These are phyloP conservation scores for Siphlonurus alternatus DNA, from an alignment of 2,888 invertebrate species.

Conservation along the genomic window DNA sequence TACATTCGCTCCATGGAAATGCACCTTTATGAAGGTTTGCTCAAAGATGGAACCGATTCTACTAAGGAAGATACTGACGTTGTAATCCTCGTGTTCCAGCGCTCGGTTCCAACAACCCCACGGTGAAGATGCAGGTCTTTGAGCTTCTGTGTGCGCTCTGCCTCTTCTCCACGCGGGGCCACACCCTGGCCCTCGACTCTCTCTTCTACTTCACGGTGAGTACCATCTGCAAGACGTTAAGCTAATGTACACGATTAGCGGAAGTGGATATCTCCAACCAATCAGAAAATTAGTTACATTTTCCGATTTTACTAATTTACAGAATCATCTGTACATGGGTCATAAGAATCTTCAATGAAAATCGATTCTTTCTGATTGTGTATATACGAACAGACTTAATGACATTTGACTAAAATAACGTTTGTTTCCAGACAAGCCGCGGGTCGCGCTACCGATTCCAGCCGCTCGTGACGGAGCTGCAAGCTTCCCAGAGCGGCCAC, in stretches of 20 bases:
- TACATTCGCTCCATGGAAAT: too few relatives aligned
- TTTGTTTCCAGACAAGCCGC: constrained; percentile 15
- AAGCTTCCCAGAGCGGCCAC: constrained; percentile 22
- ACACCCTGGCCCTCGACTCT: constrained; percentile 24
- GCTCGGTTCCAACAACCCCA: constrained; percentile 24
- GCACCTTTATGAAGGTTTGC: too few relatives aligned
- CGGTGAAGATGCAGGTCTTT: constrained; percentile 29
- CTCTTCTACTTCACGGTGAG: constrained; percentile 26
- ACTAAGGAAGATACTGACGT: too few relatives aligned
- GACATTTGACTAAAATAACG: not conserved
- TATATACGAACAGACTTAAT: not conserved
- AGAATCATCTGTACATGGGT: constrained; percentile 1
- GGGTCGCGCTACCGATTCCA: constrained; percentile 25
- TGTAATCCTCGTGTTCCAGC: too few relatives aligned
- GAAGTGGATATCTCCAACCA: too few relatives aligned
- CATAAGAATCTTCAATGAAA: not conserved
- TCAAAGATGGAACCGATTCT: too few relatives aligned
- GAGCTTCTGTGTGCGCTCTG: constrained; percentile 29
- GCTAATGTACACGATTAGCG: too few relatives aligned
- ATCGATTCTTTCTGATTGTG: not conserved
- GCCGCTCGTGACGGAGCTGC: constrained; percentile 25
- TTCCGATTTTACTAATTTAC: constrained; percentile 1
- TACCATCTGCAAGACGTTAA: too few relatives aligned
- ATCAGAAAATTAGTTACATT: too few relatives aligned
- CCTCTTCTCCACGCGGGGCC: constrained; percentile 25